A percentile compares a stretch with the other conserved stretches of the same genome.
Conservation (phyloP, 2,113 vertebrate species). For the Rissa tridactyla region DNA sequence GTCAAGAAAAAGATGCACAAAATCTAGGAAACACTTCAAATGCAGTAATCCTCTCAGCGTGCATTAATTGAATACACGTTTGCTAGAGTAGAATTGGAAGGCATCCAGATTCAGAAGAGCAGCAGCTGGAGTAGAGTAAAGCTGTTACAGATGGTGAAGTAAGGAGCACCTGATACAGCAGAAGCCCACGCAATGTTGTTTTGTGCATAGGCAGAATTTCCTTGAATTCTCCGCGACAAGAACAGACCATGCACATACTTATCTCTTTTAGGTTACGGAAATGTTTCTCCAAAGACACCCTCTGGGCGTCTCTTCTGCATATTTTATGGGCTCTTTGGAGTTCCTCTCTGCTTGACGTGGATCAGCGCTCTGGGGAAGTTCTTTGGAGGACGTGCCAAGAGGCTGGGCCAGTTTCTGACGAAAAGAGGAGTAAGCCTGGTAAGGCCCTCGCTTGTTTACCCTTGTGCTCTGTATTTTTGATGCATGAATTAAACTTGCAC, state of each 20-base stretch:
- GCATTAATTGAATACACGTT: background rate
- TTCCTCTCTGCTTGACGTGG: slow-evolving; percentile 94
- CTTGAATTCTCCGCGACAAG: background rate
- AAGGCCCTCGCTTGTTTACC: slow-evolving; percentile 45
- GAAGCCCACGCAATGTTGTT: background rate
- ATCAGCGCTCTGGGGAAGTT: slow-evolving; percentile 98
- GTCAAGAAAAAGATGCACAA: background rate
- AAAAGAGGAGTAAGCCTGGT: slow-evolving; percentile 93
- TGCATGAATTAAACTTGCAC: background rate
- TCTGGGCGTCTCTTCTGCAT: slow-evolving; percentile 93
- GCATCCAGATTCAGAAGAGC: background rate
- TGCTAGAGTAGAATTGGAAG: background rate
- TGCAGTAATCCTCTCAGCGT: background rate
- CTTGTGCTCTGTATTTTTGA: background rate
- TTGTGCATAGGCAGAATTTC: background rate
- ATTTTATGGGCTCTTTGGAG: slow-evolving; percentile 96
- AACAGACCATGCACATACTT: background rate
- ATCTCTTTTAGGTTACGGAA: slow-evolving; percentile 87
- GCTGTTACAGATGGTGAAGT: background rate
- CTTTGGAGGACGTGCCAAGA: slow-evolving; percentile 95
- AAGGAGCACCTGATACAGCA: background rate
- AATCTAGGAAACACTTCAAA: background rate
- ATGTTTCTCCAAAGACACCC: slow-evolving; percentile 94
- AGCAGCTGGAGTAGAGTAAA: background rate
- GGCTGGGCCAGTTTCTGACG: slow-evolving; percentile 91